Percentiles rank a stretch among this genome's conserved stretches.
Evolutionary conservation across 2,797 vertebrate species (phyloP).

Genomic region (Pipistrellus pygmaeus): DNA sequence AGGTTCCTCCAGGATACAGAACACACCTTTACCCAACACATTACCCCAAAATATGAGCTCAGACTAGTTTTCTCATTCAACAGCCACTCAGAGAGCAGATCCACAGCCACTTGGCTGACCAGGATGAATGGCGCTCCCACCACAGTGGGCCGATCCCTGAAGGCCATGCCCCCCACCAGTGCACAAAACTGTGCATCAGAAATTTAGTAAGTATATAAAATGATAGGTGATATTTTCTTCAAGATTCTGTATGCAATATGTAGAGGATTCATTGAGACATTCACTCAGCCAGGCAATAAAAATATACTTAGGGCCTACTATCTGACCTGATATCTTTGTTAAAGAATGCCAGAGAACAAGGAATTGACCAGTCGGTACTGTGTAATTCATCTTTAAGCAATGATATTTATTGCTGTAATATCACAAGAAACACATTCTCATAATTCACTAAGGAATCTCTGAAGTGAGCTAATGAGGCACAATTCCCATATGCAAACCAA

Average conservation of each 20-base stretch:
- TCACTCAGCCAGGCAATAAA: background rate
- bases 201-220: slow-evolving; percentile 3
- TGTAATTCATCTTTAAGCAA: background rate
- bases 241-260: background rate
- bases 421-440: background rate
- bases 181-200: too few relatives aligned
- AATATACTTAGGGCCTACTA: background rate
- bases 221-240: background rate
- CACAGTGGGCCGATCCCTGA: too few relatives aligned
- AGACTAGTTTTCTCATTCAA: too few relatives aligned
- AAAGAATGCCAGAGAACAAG: background rate
- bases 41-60: too few relatives aligned
- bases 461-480: background rate
- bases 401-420: background rate
- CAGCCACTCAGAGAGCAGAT: too few relatives aligned
- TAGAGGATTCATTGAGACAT: background rate
- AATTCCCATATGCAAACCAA: background rate
- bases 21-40: too few relatives aligned
- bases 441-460: background rate
- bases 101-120: too few relatives aligned
- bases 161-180: too few relatives aligned
- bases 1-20: too few relatives aligned
- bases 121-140: too few relatives aligned
- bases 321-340: background rate
- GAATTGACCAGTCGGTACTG: background rate